These are phyloP conservation scores for Erpetoichthys calabaricus DNA, from an alignment of 2,797 vertebrate genomes.

Conservation along the genomic window DNA sequence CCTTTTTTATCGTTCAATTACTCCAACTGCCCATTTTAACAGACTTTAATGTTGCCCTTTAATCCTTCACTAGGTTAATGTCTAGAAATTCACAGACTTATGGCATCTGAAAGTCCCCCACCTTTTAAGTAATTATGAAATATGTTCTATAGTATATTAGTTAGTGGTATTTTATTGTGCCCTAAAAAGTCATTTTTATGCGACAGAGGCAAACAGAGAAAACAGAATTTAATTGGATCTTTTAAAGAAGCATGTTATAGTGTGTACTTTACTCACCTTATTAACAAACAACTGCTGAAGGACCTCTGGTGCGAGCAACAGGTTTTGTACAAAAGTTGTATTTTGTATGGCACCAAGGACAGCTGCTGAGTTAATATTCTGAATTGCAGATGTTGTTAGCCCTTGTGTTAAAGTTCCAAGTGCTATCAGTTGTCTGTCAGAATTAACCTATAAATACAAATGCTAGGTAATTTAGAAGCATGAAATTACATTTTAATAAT, in stretches of 20 bases:
- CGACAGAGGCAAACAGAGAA: background rate
- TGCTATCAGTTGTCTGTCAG: slow-evolving; percentile 20
- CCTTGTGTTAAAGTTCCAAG: slow-evolving; percentile 37
- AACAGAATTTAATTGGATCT: background rate
- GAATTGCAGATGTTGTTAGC: slow-evolving; percentile 23
- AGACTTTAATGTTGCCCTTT: no score
- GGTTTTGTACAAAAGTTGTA: slow-evolving; percentile 31
- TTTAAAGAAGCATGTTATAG: background rate
- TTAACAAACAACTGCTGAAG: slow-evolving; percentile 27
- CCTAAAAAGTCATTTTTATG: no score
- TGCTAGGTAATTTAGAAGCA: background rate
- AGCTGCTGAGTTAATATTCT: slow-evolving; percentile 18
- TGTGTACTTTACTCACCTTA: slow-evolving; percentile 25
- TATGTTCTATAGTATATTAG: no score
- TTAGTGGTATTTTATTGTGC: no score
- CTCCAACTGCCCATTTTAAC: no score
- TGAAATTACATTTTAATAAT: background rate
- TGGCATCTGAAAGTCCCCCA: no score
- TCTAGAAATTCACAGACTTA: no score
- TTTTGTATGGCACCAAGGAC: slow-evolving; percentile 20
- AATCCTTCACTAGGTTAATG: no score
- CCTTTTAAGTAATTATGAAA: no score
- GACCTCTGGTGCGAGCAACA: slow-evolving; percentile 24
- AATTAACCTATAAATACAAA: slow-evolving; percentile 28
- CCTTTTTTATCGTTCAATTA: no score